A percentile compares a stretch with the other conserved stretches of the same genome.
Conservation (phyloP, 1,140 invertebrate species). For the Diorhabda carinulata region DNA sequence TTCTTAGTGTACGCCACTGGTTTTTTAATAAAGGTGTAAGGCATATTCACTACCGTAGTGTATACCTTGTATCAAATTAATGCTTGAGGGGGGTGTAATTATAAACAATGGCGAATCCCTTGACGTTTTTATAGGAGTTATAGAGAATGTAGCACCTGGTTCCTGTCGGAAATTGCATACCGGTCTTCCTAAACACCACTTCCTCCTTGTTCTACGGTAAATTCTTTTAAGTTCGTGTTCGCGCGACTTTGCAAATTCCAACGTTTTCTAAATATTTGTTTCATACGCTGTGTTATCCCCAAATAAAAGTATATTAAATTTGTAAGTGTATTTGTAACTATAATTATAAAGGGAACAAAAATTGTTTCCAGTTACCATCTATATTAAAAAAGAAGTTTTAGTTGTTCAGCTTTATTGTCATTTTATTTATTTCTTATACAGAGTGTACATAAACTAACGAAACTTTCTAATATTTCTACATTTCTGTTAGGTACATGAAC, state of each 20-base stretch:
- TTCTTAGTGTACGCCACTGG: background rate
- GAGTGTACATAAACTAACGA: no score
- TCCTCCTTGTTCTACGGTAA: background rate
- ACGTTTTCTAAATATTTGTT: background rate
- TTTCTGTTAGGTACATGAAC: no score
- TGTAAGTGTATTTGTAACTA: no score
- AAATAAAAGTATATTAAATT: no score
- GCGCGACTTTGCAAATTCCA: background rate
- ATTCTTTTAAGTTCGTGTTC: background rate
- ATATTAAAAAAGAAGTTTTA: no score
- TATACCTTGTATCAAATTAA: conserved; percentile 20
- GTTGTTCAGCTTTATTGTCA: no score
- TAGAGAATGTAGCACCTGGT: conserved; percentile 15
- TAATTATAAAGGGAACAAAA: no score
- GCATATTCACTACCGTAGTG: conserved; percentile 10
- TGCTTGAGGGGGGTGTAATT: conserved; percentile 15
- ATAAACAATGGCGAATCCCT: conserved; percentile 19
- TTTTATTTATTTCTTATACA: no score
- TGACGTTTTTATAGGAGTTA: conserved; percentile 19
- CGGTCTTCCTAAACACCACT: conserved; percentile 10
- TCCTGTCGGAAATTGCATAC: conserved; percentile 20
- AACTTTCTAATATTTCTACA: no score
- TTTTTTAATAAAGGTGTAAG: background rate
- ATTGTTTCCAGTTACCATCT: no score
- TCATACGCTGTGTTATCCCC: no score